phyloP scores from a whole-genome alignment of 2,888 invertebrate genomes.

The Diarsia rubi region DNA sequence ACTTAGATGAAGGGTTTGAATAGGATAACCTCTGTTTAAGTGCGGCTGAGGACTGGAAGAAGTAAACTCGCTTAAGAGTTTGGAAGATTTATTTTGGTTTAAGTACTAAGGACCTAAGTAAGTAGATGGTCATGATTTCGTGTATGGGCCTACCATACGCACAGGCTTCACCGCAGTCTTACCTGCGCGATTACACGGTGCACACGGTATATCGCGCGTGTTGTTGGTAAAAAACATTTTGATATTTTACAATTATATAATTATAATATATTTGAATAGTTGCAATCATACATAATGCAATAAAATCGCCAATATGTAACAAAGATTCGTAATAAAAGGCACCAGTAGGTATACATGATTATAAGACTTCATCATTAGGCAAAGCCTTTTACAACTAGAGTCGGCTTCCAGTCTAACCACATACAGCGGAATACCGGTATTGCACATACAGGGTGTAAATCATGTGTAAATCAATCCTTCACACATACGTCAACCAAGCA shows the following conservation, averaged over 20 bases:
- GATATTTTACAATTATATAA: too few species aligned
- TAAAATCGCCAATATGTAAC: neutral
- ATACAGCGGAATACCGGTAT: neutral
- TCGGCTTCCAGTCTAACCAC: neutral
- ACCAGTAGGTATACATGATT: neutral
- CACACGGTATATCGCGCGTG: too few species aligned
- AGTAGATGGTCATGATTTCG: neutral
- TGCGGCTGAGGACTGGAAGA: neutral
- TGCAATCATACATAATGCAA: neutral
- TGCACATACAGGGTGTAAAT: too few species aligned
- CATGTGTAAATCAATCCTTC: too few species aligned
- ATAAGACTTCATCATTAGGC: neutral
- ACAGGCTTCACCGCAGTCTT: too few species aligned
- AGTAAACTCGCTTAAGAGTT: neutral
- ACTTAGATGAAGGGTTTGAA: neutral
- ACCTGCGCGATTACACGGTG: too few species aligned
- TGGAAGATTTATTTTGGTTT: neutral
- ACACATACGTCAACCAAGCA: too few species aligned
- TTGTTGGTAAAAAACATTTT: too few species aligned
- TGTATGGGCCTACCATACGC: too few species aligned
- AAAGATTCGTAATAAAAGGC: neutral
- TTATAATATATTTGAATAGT: too few species aligned
- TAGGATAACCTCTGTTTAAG: constrained; percentile 10
- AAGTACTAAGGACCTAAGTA: neutral
- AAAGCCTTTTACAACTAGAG: neutral